A percentile compares a stretch with the other conserved stretches of the same genome.
These are phyloP conservation scores for Stenichneumon culpator DNA, from an alignment of 2,888 invertebrate species.

Conservation along the genomic window DNA sequence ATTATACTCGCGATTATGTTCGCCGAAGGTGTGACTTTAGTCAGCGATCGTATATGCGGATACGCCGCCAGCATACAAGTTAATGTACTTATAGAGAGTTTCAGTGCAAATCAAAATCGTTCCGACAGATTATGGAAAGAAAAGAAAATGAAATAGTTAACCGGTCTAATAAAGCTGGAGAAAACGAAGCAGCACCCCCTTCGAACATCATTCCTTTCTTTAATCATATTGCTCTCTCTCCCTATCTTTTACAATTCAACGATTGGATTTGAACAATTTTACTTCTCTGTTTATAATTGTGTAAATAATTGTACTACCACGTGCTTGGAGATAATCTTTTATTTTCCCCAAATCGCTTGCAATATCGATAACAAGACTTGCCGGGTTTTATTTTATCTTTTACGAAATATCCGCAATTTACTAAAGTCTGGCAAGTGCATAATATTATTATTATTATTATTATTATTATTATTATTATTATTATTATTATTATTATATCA, in stretches of 20 bases:
- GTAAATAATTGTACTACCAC: slow-evolving; percentile 59
- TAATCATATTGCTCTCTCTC: slow-evolving; percentile 4
- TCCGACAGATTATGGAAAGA: slow-evolving; percentile 20
- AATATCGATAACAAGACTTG: slow-evolving; percentile 45
- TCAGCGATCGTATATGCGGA: slow-evolving; percentile 51
- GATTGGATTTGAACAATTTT: slow-evolving; percentile 34
- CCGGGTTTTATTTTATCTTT: slow-evolving; percentile 52
- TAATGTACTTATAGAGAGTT: slow-evolving; percentile 64
- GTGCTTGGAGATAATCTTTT: slow-evolving; percentile 38
- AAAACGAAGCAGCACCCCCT: slow-evolving; percentile 19
- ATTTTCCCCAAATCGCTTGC: slow-evolving; percentile 48
- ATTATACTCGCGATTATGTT: slow-evolving; percentile 12
- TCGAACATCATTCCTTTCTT: slow-evolving; percentile 54
- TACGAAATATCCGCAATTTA: slow-evolving; percentile 54
- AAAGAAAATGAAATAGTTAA: slow-evolving; percentile 31
- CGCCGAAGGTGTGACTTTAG: slow-evolving; percentile 47
- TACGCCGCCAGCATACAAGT: slow-evolving; percentile 42
- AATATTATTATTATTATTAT: slow-evolving; percentile 53
- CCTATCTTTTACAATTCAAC: slow-evolving; percentile 22
- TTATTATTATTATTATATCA: slow-evolving; percentile 55
- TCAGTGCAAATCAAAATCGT: slow-evolving; percentile 52
- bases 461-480: slow-evolving; percentile 44
- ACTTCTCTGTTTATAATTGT: slow-evolving; percentile 51
- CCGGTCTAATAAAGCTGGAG: slow-evolving; percentile 30
- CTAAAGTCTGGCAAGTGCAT: slow-evolving; percentile 65